A percentile compares a stretch with the other conserved stretches of the same genome.
Evolutionary conservation across 1,140 invertebrate genomes (phyloP).

Genomic region (Whitmania pigra): DNA sequence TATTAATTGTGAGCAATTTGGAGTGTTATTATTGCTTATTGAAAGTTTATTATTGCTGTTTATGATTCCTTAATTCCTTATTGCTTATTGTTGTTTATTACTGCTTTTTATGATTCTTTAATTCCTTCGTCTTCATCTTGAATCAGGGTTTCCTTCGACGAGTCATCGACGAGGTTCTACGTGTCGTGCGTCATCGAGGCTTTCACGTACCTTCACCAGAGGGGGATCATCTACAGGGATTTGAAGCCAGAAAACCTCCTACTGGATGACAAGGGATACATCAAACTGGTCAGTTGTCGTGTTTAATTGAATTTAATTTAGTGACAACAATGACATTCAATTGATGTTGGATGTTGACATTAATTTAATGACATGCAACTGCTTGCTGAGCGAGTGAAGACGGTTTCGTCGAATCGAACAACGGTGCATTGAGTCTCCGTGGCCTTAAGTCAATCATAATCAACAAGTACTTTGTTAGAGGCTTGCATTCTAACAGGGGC

Average conservation of each 20-base stretch:
- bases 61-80: neutral
- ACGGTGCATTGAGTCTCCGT: too few relatives aligned
- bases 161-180: slow-evolving; percentile 71
- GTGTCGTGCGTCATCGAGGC: slow-evolving; percentile 80
- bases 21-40: neutral
- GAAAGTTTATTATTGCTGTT: neutral
- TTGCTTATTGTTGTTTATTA: neutral
- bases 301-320: neutral
- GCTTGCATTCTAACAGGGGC: neutral
- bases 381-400: too few relatives aligned
- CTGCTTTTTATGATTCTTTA: neutral
- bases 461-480: neutral
- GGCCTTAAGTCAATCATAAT: neutral
- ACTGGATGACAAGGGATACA: slow-evolving; percentile 69
- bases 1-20: too few relatives aligned
- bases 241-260: slow-evolving; percentile 89
- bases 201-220: slow-evolving; percentile 72
- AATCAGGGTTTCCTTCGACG: slow-evolving; percentile 61
- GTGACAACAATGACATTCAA: too few relatives aligned
- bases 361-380: too few relatives aligned
- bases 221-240: slow-evolving; percentile 79
- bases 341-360: too few relatives aligned
- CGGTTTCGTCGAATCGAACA: too few relatives aligned
- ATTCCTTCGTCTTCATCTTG: neutral
- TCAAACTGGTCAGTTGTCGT: slow-evolving; percentile 60